phyloP scores from a whole-genome alignment of 2,113 vertebrate genomes.

The Pelmatolapia mariae region DNA sequence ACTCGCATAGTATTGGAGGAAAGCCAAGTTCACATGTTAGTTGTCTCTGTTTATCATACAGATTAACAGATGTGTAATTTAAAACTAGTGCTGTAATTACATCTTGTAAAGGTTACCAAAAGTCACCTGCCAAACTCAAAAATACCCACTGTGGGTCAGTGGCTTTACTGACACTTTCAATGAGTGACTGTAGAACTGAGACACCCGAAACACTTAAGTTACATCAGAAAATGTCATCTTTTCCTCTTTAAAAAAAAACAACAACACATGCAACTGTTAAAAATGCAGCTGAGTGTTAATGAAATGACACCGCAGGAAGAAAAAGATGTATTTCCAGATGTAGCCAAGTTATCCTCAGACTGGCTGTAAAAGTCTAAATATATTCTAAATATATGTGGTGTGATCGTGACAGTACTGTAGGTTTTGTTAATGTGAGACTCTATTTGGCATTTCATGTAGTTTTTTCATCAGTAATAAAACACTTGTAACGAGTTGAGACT shows the following conservation, averaged over 20 bases:
- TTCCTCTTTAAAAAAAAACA: neutral
- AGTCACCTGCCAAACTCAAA: neutral
- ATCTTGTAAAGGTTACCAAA: neutral
- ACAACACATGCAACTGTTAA: neutral
- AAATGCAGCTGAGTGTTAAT: neutral
- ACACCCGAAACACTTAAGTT: neutral
- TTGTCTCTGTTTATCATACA: neutral
- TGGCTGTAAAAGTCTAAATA: neutral
- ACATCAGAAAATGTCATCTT: neutral
- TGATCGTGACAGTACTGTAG: neutral
- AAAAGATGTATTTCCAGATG: neutral
- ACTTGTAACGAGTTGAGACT: neutral
- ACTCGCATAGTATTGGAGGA: neutral
- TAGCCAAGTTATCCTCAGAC: neutral
- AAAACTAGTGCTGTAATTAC: neutral
- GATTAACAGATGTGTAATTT: neutral
- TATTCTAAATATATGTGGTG: neutral
- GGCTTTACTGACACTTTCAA: neutral
- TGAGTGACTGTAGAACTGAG: neutral
- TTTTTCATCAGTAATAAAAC: neutral
- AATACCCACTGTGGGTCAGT: neutral
- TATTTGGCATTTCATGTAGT: neutral
- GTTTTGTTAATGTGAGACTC: neutral
- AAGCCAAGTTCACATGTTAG: neutral
- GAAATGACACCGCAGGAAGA: neutral